Base-by-base conservation (phyloP, 2,113 vertebrate species). In the Etheostoma cragini region DNA sequence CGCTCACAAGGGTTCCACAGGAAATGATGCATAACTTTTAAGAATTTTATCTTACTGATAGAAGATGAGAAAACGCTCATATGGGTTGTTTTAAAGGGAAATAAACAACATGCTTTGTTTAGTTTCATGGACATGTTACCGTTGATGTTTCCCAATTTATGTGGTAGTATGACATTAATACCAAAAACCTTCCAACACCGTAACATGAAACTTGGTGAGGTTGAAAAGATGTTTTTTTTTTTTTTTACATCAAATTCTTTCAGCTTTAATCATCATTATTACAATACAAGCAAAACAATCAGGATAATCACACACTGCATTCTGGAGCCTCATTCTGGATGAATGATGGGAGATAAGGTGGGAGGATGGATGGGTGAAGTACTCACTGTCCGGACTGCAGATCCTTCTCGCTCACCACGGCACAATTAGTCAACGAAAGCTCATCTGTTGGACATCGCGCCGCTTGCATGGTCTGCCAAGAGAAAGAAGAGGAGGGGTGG, bases 371-470 rank as follows among this genome's bases (percentile, higher is more conserved):
- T 62, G 15, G 4, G 30, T 53, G 57, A 78, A 78, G 16, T 71
- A 98, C 98, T 98, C 93, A 99, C 98, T 97, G 97, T 91, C 97
- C 97, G 64, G 97, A 96, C 65, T 96, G 97, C 92, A 98, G 97
- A 78, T 99, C 98, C 92, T 97, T 98, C 93, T 99, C 98, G 4
- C 93, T 98, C 83, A 99, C 97, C 91, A 99, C 98, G 13, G 97
- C 98, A 53, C 98, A 99, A 91, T 99, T 99, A 77, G 96, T 97
- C 83, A 99, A 83, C 0, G 98, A 99, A 79, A 99, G 95, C 72
- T 99, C 98, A 21, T 99, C 98, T 1, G 98, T 99, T 58, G 98
- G 98, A 93, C 98, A 99, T 69, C 98, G 94, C 0, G 97, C 97
- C 35, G 97, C 98, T 92, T 98, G 97, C 98, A 99, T 99, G 19